Conservation (phyloP, 2,797 vertebrate genomes). For the Mormyrops attenuatus region DNA sequence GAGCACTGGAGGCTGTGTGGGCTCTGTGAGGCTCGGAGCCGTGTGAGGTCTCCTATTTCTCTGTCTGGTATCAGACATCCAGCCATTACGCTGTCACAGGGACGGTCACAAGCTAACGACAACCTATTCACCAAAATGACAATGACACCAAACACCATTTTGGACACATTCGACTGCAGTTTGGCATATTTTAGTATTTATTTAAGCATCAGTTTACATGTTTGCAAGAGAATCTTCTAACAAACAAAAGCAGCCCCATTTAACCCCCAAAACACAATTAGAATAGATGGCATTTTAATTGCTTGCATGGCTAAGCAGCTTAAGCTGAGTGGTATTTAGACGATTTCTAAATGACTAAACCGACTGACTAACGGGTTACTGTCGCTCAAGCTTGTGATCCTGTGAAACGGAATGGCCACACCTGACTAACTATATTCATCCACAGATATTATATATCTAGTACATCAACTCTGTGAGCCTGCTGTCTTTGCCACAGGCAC, state of each 20-base stretch:
- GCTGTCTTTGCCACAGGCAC: not conserved
- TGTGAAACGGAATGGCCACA: not conserved
- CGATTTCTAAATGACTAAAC: not conserved
- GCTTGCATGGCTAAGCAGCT: not conserved
- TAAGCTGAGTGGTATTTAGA: not conserved
- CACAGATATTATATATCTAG: not conserved
- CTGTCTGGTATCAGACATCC: not conserved
- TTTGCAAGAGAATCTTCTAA: not conserved
- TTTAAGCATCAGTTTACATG: not conserved
- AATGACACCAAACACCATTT: not conserved
- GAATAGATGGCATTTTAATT: not conserved
- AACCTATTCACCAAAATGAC: not conserved
- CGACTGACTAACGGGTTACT: not conserved
- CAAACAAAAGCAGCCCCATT: not conserved
- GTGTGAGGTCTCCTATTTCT: not conserved
- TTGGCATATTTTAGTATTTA: not conserved
- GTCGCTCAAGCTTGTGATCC: not conserved
- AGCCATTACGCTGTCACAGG: not conserved
- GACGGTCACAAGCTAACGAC: not conserved
- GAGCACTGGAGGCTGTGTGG: not conserved
- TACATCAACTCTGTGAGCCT: not conserved
- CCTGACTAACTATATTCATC: not conserved
- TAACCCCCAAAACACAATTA: not conserved
- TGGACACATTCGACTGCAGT: not conserved
- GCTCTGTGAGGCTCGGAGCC: not conserved